These are phyloP conservation scores for Drosophila quinaria DNA, from an alignment of 2,888 invertebrate species.

Conservation along the genomic window DNA sequence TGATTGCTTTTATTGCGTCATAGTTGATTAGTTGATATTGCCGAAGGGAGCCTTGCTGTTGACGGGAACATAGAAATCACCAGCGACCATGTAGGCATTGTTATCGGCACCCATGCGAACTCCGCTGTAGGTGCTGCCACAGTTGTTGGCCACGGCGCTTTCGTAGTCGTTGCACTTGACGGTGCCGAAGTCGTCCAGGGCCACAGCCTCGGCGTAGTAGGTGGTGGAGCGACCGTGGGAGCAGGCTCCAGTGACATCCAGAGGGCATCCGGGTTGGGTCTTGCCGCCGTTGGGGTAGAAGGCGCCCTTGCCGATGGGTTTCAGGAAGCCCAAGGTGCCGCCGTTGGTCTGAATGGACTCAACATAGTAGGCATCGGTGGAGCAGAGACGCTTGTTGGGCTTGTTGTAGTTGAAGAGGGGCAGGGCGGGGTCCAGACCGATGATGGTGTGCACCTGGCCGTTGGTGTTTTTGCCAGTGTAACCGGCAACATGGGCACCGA, in stretches of 20 bases:
- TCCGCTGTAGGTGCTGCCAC: slow-evolving; percentile 68
- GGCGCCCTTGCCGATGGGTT: slow-evolving; percentile 86
- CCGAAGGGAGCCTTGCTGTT: slow-evolving; percentile 82
- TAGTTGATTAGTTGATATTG: slow-evolving; percentile 55
- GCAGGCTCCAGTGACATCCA: slow-evolving; percentile 84
- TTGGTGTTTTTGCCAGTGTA: slow-evolving; percentile 87
- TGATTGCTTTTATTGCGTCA: slow-evolving; percentile 34
- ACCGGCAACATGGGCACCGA: slow-evolving; percentile 88
- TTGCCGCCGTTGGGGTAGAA: slow-evolving; percentile 87
- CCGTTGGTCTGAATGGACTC: slow-evolving; percentile 84
- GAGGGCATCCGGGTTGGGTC: slow-evolving; percentile 87
- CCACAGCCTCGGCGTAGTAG: slow-evolving; percentile 86
- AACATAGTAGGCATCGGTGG: slow-evolving; percentile 81
- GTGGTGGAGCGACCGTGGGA: slow-evolving; percentile 85
- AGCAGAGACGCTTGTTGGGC: slow-evolving; percentile 70
- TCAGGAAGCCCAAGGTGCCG: slow-evolving; percentile 80
- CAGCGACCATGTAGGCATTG: slow-evolving; percentile 76
- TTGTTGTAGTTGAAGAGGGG: slow-evolving; percentile 79
- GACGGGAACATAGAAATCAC: slow-evolving; percentile 83
- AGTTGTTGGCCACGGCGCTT: slow-evolving; percentile 66
- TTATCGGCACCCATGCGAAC: slow-evolving; percentile 81
- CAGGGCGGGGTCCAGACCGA: slow-evolving; percentile 85
- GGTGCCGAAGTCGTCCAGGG: slow-evolving; percentile 75
- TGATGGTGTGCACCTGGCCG: slow-evolving; percentile 87
- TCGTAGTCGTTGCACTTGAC: slow-evolving; percentile 73